Evolutionary conservation across 2,888 invertebrate species (phyloP).

Genomic region (Fragum sueziense): DNA sequence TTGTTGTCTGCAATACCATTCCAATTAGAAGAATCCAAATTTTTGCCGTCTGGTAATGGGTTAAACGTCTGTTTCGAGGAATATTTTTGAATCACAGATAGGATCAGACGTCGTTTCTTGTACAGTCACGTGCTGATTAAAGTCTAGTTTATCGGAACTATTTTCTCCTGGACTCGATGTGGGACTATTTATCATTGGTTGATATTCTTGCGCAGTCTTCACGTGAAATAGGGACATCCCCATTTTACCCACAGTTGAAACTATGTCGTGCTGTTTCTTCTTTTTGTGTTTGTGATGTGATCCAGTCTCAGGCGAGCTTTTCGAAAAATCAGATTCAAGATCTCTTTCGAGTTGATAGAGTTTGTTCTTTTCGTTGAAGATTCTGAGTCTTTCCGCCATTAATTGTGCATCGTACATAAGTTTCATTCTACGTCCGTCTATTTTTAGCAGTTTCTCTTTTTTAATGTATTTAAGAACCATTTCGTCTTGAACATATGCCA

Average conservation of each 20-base stretch:
- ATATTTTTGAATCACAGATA: background rate
- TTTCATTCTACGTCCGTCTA: constrained; percentile 41
- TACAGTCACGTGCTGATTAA: background rate
- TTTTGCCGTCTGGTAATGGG: no score
- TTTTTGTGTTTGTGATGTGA: background rate
- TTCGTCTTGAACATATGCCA: constrained; percentile 44
- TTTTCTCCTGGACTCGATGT: background rate
- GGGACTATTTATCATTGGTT: background rate
- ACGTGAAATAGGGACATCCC: constrained; percentile 39
- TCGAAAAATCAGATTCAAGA: constrained; percentile 22
- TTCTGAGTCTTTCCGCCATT: constrained; percentile 23
- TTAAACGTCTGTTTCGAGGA: constrained; percentile 15
- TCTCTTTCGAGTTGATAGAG: constrained; percentile 37
- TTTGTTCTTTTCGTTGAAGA: constrained; percentile 35
- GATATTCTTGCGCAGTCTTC: background rate
- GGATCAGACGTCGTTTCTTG: background rate
- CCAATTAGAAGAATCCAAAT: no score
- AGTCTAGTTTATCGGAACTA: background rate
- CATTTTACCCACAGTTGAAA: constrained; percentile 33
- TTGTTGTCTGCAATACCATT: no score
- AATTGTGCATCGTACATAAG: constrained; percentile 36
- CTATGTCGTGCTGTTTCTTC: constrained; percentile 9
- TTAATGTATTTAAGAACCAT: constrained; percentile 46
- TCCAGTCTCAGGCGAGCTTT: background rate
- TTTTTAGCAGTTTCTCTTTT: constrained; percentile 39